A percentile compares a stretch with the other conserved stretches of the same genome.
phyloP scores from a whole-genome alignment of 2,888 invertebrate species.

The Acanthopleura granulata region DNA sequence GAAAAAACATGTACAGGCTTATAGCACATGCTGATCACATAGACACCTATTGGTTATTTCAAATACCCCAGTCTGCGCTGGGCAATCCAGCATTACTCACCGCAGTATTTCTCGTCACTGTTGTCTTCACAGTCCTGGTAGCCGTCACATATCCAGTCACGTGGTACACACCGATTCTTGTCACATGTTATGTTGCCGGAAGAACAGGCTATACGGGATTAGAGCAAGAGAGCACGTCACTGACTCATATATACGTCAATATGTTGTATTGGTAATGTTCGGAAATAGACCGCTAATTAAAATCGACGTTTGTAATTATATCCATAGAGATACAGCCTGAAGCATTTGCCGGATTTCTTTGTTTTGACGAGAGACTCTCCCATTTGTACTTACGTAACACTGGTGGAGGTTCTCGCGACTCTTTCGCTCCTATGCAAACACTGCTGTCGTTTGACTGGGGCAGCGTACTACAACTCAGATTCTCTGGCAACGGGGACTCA shows the following conservation, averaged over 20 bases:
- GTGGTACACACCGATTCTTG: constrained; percentile 41
- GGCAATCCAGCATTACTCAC: constrained; percentile 26
- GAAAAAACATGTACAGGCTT: neutral
- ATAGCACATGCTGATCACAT: neutral
- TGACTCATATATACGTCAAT: too few species aligned
- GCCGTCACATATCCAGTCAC: constrained; percentile 47
- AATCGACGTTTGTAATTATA: too few species aligned
- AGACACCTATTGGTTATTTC: constrained; percentile 34
- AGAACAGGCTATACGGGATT: constrained; percentile 30
- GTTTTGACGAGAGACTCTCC: too few species aligned
- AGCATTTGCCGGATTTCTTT: too few species aligned
- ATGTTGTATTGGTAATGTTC: too few species aligned
- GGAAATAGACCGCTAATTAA: too few species aligned
- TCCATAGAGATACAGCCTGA: too few species aligned
- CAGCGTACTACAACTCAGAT: constrained; percentile 46
- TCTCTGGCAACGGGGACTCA: constrained; percentile 40
- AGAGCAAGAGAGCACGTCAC: too few species aligned
- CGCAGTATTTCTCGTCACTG: constrained; percentile 43
- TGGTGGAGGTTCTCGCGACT: constrained; percentile 43
- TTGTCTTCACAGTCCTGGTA: constrained; percentile 47
- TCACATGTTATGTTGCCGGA: constrained; percentile 46
- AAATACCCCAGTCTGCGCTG: too few species aligned
- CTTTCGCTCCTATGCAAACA: constrained; percentile 53
- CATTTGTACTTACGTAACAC: constrained; percentile 1
- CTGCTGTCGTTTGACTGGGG: constrained; percentile 48